These are phyloP conservation scores for Alectoris magna DNA, from an alignment of 2,797 vertebrate genomes.

Conservation along the genomic window DNA sequence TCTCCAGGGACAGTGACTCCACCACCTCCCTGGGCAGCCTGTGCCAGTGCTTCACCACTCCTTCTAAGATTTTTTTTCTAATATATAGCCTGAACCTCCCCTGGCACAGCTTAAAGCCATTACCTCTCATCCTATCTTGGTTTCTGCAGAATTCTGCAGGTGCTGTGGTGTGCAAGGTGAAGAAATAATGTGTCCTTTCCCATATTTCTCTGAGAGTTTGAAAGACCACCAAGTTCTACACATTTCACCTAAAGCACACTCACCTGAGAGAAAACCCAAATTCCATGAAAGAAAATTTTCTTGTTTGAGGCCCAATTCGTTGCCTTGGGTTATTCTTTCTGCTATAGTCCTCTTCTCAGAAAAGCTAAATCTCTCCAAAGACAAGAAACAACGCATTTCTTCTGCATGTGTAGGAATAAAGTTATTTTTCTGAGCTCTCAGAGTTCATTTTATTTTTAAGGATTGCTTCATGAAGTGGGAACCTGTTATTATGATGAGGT, in stretches of 20 bases:
- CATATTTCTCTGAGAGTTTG: background rate
- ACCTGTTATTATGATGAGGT: background rate
- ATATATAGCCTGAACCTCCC: no score
- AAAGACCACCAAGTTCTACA: background rate
- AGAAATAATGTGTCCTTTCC: background rate
- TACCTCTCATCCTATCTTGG: no score
- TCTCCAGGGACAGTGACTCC: no score
- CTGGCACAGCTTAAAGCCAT: no score
- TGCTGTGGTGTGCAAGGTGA: background rate
- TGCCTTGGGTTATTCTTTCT: background rate
- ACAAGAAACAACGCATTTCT: background rate
- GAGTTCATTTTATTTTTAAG: slow-evolving; percentile 8
- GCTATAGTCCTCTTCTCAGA: background rate
- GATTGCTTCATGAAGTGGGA: slow-evolving; percentile 21
- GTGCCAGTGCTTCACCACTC: no score
- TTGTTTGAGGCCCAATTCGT: background rate
- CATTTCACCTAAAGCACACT: background rate
- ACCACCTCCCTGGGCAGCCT: no score
- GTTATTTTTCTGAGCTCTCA: slow-evolving; percentile 17
- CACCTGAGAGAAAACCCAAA: slow-evolving; percentile 9
- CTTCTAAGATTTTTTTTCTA: no score
- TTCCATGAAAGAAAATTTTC: background rate
- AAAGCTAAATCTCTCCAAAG: slow-evolving; percentile 7
- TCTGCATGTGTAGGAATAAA: background rate
- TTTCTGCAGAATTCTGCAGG: background rate